Percentiles rank a stretch among this genome's conserved stretches.
Evolutionary conservation across 2,888 invertebrate genomes (phyloP).

Genomic region (Hanleya hanleyi): DNA sequence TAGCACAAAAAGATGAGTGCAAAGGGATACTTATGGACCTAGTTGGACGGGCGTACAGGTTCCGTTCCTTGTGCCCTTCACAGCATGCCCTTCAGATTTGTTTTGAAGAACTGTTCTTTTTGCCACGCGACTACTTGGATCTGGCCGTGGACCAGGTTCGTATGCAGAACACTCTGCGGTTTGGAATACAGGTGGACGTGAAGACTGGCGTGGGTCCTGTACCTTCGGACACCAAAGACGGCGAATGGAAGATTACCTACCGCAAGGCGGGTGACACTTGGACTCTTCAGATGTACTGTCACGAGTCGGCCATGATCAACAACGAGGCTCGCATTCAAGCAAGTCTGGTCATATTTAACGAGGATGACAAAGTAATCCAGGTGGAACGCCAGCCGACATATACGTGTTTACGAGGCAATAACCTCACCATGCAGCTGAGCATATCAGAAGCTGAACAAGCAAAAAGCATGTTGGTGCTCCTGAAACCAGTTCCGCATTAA

Average conservation of each 20-base stretch:
- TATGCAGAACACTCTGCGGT: conserved; percentile 71
- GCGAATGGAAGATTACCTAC: conserved; percentile 73
- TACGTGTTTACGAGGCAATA: conserved; percentile 61
- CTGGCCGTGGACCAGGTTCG: conserved; percentile 70
- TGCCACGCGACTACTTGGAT: conserved; percentile 70
- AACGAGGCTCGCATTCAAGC: conserved; percentile 69
- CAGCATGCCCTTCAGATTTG: conserved; percentile 57
- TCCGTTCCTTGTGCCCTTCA: conserved; percentile 69
- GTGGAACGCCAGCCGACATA: conserved; percentile 62
- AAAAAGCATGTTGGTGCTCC: conserved; percentile 65
- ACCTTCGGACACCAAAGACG: conserved; percentile 62
- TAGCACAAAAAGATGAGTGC: conserved; percentile 44
- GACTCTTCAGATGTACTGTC: conserved; percentile 70
- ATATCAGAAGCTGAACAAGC: conserved; percentile 57
- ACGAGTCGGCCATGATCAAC: conserved; percentile 68
- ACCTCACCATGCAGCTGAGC: conserved; percentile 55
- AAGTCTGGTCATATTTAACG: conserved; percentile 65
- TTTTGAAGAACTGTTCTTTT: conserved; percentile 64
- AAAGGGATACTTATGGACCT: conserved; percentile 53
- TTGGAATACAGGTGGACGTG: conserved; percentile 72
- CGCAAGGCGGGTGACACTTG: conserved; percentile 65
- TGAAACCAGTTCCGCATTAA: conserved; percentile 64
- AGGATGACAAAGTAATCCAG: conserved; percentile 69
- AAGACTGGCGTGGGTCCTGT: conserved; percentile 70
- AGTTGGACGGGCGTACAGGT: conserved; percentile 71